A percentile compares a stretch with the other conserved stretches of the same genome.
Evolutionary conservation across 2,888 invertebrate species (phyloP).

Genomic region (Protophormia terraenovae): DNA sequence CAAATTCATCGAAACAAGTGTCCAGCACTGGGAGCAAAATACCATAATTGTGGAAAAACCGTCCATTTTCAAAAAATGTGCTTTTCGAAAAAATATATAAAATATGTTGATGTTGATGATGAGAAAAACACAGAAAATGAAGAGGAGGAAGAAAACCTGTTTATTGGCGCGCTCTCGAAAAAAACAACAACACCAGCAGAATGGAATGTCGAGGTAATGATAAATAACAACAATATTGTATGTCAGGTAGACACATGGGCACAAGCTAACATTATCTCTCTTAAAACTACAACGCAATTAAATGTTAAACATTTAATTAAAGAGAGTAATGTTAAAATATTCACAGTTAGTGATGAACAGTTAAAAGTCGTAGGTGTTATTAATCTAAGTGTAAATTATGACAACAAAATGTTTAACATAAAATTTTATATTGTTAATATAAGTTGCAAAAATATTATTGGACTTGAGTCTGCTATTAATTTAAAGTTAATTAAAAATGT

Average conservation of each 20-base stretch:
- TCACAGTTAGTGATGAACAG: neutral
- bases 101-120: neutral
- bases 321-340: neutral
- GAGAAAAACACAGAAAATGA: neutral
- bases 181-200: neutral
- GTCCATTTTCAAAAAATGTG: constrained; percentile 58
- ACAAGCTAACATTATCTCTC: neutral
- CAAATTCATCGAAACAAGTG: constrained; percentile 52
- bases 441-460: neutral
- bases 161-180: constrained; percentile 4
- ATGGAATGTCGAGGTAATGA: neutral
- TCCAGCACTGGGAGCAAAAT: constrained; percentile 48
- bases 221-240: neutral
- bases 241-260: neutral
- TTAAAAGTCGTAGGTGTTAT: neutral
- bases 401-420: neutral
- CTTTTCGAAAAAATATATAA: constrained; percentile 9
- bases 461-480: neutral
- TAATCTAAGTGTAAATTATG: neutral
- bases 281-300: neutral
- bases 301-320: neutral
- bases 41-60: constrained; percentile 31
- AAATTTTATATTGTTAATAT: neutral
- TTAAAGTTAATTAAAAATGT: neutral
- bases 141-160: neutral